Evolutionary conservation across 2,888 invertebrate species (phyloP), one percentile per base, ranked within the genome.

Genomic region (Diarsia rubi): DNA sequence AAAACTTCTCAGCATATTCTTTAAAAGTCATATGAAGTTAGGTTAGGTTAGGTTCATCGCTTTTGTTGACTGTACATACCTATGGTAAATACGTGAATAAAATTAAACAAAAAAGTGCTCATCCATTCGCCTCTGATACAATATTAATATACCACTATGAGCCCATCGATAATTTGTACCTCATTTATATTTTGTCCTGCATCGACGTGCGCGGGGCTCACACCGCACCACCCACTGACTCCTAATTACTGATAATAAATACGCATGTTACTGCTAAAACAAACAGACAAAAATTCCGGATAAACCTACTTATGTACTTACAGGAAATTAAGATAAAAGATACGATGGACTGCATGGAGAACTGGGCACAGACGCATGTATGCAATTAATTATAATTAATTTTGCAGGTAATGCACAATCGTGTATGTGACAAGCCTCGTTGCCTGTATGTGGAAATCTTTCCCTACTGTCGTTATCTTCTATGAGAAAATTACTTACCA

Each of bases 241-340:
- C 49, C 76, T 81, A 75, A 70, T 70, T 81, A 70, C 63, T 59
- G 62, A 69, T 67, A 75, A 63, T 63, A 75, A 79, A 76, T 70
- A 42, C 21, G 31, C 77, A 70, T 70, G 66, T 79, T 54, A 67
- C 59, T 54, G 59, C 47, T 49, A 31, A 52, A 45, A 67, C 77
- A 75, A 63, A 37, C 62, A 60, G 5, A n/a, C n/a, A 45, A 62
- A 76, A 47, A 81, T 57, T 52, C 21, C 19, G 31, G 63, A 81
- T 64, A 5, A 66, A 47, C 21, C 3, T 5, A 31, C 27, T 73
- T 74, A 44, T 42, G 59, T 68, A 47, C 21, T 16, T n/a, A 64
- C 19, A 60, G 42, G 60, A 44, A 54, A 59, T 57, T 59, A 60
- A 47, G 75, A 81, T 79, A 59, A 47, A 24, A 68, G 68, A 81